Base-by-base conservation (phyloP, 2,797 vertebrate genomes). In the Chelidonichthys spinosus region DNA sequence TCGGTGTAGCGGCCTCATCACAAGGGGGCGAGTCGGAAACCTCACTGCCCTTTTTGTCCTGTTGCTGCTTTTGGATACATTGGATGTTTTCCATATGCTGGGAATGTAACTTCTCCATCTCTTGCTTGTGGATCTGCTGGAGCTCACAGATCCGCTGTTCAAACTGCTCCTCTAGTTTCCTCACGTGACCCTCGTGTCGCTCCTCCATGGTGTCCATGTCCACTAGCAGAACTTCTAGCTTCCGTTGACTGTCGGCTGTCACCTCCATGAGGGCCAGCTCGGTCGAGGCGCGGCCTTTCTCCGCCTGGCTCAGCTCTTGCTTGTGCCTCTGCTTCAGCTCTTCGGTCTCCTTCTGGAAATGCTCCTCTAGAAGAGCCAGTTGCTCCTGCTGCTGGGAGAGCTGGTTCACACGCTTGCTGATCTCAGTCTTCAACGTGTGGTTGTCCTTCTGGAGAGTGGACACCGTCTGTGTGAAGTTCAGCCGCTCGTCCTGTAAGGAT, bases 131-230 rank as follows among this genome's bases (percentile, higher is more conserved):
- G 74, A 96, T 79, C 0, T 85, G 89, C 85, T 96, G 95, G 18
- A 99, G 93, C 72, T 97, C 95, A 70, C 93, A 92, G 73, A 98
- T 88, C 86, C 95, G 96, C 59, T 90, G 89, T 63, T 96, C 95
- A 86, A 97, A 97, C 60, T 95, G 95, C 37, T 95, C 94, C 85
- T 98, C 96, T 36, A 98, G 92, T 6, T 91, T 94, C 52, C 92
- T 94, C 72, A 97, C 91, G 13, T 97, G 95, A 70, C 94, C 93
- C 69, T 95, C 76, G 1, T 98, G 96, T 39, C 89, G 93, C 52
- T 83, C 90, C 85, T 97, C 96, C 86, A 95, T 88, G 66, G 91
- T 92, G 81, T 96, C 94, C 82, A 95, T 94, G 78, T 97, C 96
- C 1, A 85, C 89, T 42, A 96, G 87, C 0, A 97, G 83, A 18